Conservation (phyloP, 2,888 invertebrate species). For the Alloplasta piceator region DNA sequence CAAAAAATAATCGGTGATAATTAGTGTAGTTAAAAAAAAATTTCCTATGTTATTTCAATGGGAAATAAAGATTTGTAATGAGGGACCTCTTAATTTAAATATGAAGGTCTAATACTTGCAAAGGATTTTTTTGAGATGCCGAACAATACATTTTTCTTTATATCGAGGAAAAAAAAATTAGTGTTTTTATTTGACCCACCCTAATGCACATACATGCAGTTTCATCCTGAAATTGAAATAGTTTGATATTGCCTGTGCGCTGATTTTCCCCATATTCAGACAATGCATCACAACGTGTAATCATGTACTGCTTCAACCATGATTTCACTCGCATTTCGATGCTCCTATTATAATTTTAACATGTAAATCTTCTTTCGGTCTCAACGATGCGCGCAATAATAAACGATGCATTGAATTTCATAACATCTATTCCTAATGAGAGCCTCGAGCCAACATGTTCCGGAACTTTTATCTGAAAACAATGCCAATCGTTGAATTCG, state of each 20-base stretch:
- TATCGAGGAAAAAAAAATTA: too few relatives aligned
- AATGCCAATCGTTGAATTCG: not conserved
- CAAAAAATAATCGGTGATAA: too few relatives aligned
- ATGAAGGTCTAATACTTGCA: too few relatives aligned
- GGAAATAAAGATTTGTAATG: too few relatives aligned
- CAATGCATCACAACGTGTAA: not conserved
- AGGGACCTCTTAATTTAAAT: too few relatives aligned
- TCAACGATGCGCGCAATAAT: constrained; percentile 7
- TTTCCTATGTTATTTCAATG: too few relatives aligned
- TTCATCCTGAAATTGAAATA: constrained; percentile 56
- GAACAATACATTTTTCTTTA: too few relatives aligned
- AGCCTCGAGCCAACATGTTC: not conserved
- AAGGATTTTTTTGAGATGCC: too few relatives aligned
- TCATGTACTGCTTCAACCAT: constrained; percentile 11
- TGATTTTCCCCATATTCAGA: constrained; percentile 26
- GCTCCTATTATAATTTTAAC: too few relatives aligned
- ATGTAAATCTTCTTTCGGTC: not conserved
- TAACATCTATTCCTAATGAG: not conserved
- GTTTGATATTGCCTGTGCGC: constrained; percentile 48
- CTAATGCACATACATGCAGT: constrained; percentile 28
- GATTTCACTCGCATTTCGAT: constrained; percentile 4
- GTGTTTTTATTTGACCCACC: too few relatives aligned
- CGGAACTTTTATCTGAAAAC: too few relatives aligned
- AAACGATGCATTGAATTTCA: not conserved
- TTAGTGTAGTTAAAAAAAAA: too few relatives aligned